Evolutionary conservation across 1,140 invertebrate species (phyloP).

Genomic region (Propsilocerus akamusi): DNA sequence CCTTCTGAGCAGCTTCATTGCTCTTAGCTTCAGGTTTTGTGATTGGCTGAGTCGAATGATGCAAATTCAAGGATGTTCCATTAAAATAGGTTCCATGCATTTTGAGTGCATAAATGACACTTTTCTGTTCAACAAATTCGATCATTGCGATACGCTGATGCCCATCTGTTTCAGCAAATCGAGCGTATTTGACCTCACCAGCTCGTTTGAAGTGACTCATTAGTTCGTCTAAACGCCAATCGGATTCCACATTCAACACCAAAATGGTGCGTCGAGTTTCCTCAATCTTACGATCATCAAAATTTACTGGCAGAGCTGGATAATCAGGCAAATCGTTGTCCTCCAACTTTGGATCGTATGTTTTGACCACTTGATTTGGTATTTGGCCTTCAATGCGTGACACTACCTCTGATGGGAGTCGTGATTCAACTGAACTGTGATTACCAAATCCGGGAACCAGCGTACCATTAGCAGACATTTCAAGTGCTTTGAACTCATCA

Average conservation of each 20-base stretch:
- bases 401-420: slow-evolving; percentile 71
- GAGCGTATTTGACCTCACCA: slow-evolving; percentile 89
- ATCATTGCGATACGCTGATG: slow-evolving; percentile 64
- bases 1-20: slow-evolving; percentile 82
- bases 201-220: slow-evolving; percentile 70
- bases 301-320: slow-evolving; percentile 76
- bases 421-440: slow-evolving; percentile 54
- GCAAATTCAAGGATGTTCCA: slow-evolving; percentile 44
- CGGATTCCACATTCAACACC: slow-evolving; percentile 53
- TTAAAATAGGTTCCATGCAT: slow-evolving; percentile 60
- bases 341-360: slow-evolving; percentile 75
- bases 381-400: slow-evolving; percentile 74
- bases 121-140: slow-evolving; percentile 84
- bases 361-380: slow-evolving; percentile 69
- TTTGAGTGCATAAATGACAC: slow-evolving; percentile 71
- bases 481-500: slow-evolving; percentile 82
- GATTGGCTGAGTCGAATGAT: slow-evolving; percentile 80
- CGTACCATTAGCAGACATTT: slow-evolving; percentile 72
- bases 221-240: slow-evolving; percentile 51
- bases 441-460: slow-evolving; percentile 50
- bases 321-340: slow-evolving; percentile 75
- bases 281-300: slow-evolving; percentile 83
- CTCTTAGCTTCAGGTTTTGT: slow-evolving; percentile 85
- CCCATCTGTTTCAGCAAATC: slow-evolving; percentile 71
- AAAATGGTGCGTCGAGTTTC: slow-evolving; percentile 86